Evolutionary conservation across 1,140 invertebrate genomes (phyloP).

Genomic region (Asobara japonica): DNA sequence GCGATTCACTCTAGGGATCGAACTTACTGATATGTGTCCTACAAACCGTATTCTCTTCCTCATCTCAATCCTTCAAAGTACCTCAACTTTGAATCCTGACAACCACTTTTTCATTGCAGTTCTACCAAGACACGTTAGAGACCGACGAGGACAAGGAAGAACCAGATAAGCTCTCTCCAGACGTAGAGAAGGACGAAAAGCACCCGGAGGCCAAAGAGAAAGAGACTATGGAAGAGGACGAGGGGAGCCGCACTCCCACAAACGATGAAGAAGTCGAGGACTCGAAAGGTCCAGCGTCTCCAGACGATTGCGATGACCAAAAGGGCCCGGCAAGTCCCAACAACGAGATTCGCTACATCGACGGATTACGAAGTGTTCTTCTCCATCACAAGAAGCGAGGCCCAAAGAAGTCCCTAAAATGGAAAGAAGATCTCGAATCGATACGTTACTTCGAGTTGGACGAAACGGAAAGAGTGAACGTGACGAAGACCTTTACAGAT

Average conservation of each 20-base stretch:
- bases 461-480: slow-evolving; percentile 94
- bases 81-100: no score
- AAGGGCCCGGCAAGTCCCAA: slow-evolving; percentile 35
- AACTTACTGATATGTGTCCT: slow-evolving; percentile 53
- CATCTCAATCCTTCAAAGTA: no score
- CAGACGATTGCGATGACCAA: slow-evolving; percentile 43
- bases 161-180: no score
- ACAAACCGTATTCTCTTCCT: no score
- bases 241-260: slow-evolving; percentile 39
- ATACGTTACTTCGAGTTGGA: slow-evolving; percentile 91
- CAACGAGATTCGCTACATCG: slow-evolving; percentile 51
- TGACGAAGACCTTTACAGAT: slow-evolving; percentile 91
- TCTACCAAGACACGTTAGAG: slow-evolving; percentile 92
- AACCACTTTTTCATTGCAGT: slow-evolving; percentile 68
- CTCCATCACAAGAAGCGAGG: slow-evolving; percentile 76
- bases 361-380: slow-evolving; percentile 73
- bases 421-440: slow-evolving; percentile 84
- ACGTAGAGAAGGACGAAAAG: slow-evolving; percentile 50
- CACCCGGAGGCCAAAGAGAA: slow-evolving; percentile 45
- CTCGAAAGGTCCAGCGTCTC: slow-evolving; percentile 37
- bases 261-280: slow-evolving; percentile 45
- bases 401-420: slow-evolving; percentile 84
- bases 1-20: slow-evolving; percentile 37
- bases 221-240: slow-evolving; percentile 50
- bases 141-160: slow-evolving; percentile 70